Evolutionary conservation across 1,140 invertebrate genomes (phyloP), one percentile per base, ranked within the genome.

Genomic region (Drosophila sucinea): DNA sequence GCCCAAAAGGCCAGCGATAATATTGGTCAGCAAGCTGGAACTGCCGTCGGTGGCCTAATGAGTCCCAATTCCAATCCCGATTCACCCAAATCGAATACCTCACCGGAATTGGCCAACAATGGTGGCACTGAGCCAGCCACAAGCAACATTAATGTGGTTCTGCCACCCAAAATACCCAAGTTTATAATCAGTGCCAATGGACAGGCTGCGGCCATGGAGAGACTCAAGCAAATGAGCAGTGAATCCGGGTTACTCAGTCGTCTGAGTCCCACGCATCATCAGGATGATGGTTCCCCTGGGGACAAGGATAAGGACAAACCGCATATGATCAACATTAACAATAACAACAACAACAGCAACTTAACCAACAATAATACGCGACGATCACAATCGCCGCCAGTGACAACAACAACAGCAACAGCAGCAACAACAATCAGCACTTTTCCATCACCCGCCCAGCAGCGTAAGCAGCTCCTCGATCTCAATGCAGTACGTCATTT

Each of bases 41-140:
- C 82, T 8, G 68, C 89, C 69, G 78, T 81, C 77, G 73, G 76
- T 54, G 81, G 73, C 4, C 79, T 92, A 6, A 79, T 92, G 83
- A 92, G 91, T 77, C 91, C 91, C 61, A 90, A 90, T 29, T 92
- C 89, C 3, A 81, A 91, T 67, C 90, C 91, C 1, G 90, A 86
- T 38, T 92, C 91, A 10, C 91, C 91, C 55, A 92, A 91, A 44
- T 91, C 90, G 5, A 91, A 91, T 55, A 81, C 87, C 32, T 91
- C 90, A 25, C 90, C 90, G 4, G 83, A 86, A 32, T 40, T 81
- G 67, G 67, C 70, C 35, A 80, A 73, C 23, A 56, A 41, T 10
- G 67, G 63, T 17, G 60, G 11, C 40, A 61, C 32, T 33, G 56
- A 58, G 30, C 40, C 2, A 11, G 40, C 60, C 33, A 27, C 60